A percentile compares a stretch with the other conserved stretches of the same genome.
Conservation (phyloP, 2,797 vertebrate species). For the Pseudomugil gertrudae region DNA sequence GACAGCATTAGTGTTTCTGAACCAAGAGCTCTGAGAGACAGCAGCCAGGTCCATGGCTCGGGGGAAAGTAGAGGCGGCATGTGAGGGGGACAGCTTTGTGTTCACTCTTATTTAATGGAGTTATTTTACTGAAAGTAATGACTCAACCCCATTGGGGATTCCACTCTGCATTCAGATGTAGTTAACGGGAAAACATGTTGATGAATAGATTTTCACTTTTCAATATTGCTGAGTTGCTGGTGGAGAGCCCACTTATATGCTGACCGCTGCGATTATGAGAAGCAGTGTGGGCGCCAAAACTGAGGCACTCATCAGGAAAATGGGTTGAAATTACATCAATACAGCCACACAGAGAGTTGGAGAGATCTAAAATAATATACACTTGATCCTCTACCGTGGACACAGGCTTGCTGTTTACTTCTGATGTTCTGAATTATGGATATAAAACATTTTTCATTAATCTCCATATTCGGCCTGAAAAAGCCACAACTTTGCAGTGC, state of each 20-base stretch:
- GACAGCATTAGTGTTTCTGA: slow-evolving; percentile 72
- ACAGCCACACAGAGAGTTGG: slow-evolving; percentile 62
- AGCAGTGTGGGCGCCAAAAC: slow-evolving; percentile 79
- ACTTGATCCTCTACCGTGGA: slow-evolving; percentile 66
- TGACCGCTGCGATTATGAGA: slow-evolving; percentile 81
- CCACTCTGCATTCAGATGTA: slow-evolving; percentile 80
- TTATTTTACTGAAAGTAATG: slow-evolving; percentile 79
- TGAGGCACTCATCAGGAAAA: slow-evolving; percentile 80
- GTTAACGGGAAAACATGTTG: slow-evolving; percentile 83
- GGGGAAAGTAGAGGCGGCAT: slow-evolving; percentile 54
- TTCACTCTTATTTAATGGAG: slow-evolving; percentile 73
- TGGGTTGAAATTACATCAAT: slow-evolving; percentile 79
- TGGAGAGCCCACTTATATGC: slow-evolving; percentile 83
- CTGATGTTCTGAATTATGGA: slow-evolving; percentile 40
- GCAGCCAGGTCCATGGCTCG: slow-evolving; percentile 58
- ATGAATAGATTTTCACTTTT: slow-evolving; percentile 82
- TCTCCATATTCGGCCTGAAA: slow-evolving; percentile 25
- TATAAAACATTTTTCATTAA: slow-evolving; percentile 50
- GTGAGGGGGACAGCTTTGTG: slow-evolving; percentile 63
- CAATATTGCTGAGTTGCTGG: slow-evolving; percentile 81
- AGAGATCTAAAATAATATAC: slow-evolving; percentile 71
- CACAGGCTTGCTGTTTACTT: slow-evolving; percentile 56
- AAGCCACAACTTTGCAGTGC: slow-evolving; percentile 33
- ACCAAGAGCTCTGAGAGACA: slow-evolving; percentile 58
- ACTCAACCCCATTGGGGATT: slow-evolving; percentile 77